These are phyloP conservation scores for Procavia capensis DNA, from an alignment of 2,113 vertebrate genomes.

Conservation along the genomic window DNA sequence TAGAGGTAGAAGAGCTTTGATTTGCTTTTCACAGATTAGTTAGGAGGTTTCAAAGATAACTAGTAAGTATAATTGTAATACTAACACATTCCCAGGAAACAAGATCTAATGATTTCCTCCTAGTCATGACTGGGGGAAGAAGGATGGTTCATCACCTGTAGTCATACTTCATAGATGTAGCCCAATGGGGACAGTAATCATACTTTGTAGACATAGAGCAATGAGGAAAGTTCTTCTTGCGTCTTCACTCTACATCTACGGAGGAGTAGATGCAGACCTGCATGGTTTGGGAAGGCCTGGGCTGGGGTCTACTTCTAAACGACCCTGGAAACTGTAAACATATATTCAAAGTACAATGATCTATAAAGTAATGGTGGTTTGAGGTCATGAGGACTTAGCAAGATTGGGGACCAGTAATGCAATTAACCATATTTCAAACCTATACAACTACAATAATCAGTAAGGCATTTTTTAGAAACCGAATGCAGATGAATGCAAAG, in stretches of 20 bases:
- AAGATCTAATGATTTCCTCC: background rate
- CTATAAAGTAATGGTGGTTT: background rate
- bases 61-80: background rate
- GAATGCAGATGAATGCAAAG: background rate
- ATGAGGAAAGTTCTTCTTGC: background rate
- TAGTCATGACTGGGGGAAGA: background rate
- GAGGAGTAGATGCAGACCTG: background rate
- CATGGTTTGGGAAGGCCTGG: background rate
- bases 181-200: background rate
- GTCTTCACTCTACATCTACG: background rate
- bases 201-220: background rate
- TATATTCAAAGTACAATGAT: background rate
- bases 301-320: background rate
- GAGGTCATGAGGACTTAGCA: background rate
- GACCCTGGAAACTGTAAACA: background rate
- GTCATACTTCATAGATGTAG: background rate
- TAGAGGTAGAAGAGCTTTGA: background rate
- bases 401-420: background rate
- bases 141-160: background rate
- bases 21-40: slow-evolving; percentile 64
- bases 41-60: slow-evolving; percentile 40
- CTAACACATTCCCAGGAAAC: background rate
- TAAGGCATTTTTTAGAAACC: background rate
- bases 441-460: background rate
- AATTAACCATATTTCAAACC: slow-evolving; percentile 18